These are phyloP conservation scores for Lomographa bimaculata DNA, from an alignment of 2,888 invertebrate genomes.

Conservation along the genomic window DNA sequence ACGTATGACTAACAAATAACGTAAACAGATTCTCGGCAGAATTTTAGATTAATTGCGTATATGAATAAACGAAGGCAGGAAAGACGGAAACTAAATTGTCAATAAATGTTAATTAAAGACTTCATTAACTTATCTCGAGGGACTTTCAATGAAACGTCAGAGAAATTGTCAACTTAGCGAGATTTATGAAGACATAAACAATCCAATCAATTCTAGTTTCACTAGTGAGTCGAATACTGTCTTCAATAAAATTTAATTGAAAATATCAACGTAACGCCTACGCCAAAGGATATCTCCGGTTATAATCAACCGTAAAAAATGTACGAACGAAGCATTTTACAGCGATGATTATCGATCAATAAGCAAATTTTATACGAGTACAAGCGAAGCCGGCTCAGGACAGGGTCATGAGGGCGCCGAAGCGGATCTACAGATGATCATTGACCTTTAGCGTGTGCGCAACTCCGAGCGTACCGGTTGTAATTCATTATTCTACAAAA, in stretches of 20 bases:
- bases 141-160: too few species aligned
- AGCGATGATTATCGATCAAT: constrained; percentile 58
- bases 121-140: too few species aligned
- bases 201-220: constrained; percentile 10
- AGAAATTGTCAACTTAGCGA: too few species aligned
- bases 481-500: constrained; percentile 66
- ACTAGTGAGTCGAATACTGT: constrained; percentile 7
- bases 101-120: too few species aligned
- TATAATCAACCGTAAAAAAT: constrained; percentile 24
- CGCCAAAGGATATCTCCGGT: constrained; percentile 19
- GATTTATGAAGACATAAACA: constrained; percentile 7
- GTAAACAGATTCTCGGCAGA: constrained; percentile 10
- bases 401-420: constrained; percentile 80
- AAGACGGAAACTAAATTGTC: constrained; percentile 6
- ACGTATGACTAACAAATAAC: constrained; percentile 22
- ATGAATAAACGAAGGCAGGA: constrained; percentile 4
- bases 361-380: constrained; percentile 59
- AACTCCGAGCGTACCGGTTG: constrained; percentile 70
- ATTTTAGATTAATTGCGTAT: constrained; percentile 6
- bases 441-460: constrained; percentile 80
- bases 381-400: constrained; percentile 63
- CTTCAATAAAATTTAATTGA: constrained; percentile 16
- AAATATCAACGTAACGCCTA: constrained; percentile 16
- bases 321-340: constrained; percentile 32
- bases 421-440: constrained; percentile 82